Percentiles rank a stretch among this genome's conserved stretches.
Conservation (phyloP, 2,797 vertebrate species). For the Pristis pectinata region DNA sequence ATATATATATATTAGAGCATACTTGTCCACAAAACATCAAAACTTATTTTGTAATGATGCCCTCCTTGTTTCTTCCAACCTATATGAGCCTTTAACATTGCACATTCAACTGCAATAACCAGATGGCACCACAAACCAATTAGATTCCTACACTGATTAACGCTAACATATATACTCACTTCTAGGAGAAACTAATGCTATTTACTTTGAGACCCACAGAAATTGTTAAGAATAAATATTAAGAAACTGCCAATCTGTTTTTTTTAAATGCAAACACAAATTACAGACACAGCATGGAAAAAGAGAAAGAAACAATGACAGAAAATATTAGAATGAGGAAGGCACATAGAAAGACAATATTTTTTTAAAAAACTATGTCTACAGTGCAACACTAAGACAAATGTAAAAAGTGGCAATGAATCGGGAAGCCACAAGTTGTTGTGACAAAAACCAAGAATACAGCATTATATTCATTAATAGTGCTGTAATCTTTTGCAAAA, state of each 20-base stretch:
- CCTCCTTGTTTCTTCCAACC: not conserved
- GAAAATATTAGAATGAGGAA: conserved; percentile 12
- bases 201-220: too few species aligned
- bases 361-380: not conserved
- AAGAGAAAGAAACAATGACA: conserved; percentile 41
- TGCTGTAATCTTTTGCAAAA: not conserved
- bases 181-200: too few species aligned
- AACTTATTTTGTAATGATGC: not conserved
- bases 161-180: not conserved
- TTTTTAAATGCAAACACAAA: not conserved
- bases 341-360: not conserved
- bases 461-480: conserved; percentile 28
- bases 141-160: not conserved
- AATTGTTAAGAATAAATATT: not conserved
- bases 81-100: not conserved
- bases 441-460: not conserved
- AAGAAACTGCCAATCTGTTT: not conserved
- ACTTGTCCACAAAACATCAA: not conserved
- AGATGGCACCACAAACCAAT: not conserved
- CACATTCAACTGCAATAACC: not conserved
- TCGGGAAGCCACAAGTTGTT: not conserved
- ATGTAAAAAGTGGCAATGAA: not conserved
- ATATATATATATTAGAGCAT: not conserved
- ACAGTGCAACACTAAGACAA: not conserved
- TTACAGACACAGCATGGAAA: not conserved